phyloP scores from a whole-genome alignment of 2,797 vertebrate species.

The Australoheros facetus region DNA sequence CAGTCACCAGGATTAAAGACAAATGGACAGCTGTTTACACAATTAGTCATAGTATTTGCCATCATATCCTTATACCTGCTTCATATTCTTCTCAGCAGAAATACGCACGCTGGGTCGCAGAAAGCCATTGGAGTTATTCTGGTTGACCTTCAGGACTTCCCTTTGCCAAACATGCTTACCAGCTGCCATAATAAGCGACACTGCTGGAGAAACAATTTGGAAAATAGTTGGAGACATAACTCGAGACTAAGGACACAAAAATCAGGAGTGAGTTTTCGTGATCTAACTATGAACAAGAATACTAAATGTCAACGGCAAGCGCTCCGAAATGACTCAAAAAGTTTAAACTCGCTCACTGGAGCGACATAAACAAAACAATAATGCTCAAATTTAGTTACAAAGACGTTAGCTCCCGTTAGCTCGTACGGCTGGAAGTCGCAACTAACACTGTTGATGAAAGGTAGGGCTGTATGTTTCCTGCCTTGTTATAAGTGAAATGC shows the following conservation, averaged over 20 bases:
- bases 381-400: neutral
- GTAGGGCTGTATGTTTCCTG: neutral
- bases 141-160: conserved; percentile 60
- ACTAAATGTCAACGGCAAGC: neutral
- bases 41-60: neutral
- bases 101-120: conserved; percentile 58
- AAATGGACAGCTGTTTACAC: conserved; percentile 11
- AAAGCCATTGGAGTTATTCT: conserved; percentile 69
- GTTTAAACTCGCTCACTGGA: neutral
- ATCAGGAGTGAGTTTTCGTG: neutral
- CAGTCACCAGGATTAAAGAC: conserved; percentile 45
- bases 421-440: neutral
- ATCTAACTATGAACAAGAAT: neutral
- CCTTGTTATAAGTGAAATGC: neutral
- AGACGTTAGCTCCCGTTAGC: conserved; percentile 61
- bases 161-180: conserved; percentile 65
- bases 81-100: conserved; percentile 82
- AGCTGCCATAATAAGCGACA: conserved; percentile 72
- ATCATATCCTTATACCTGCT: conserved; percentile 73
- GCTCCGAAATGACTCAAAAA: neutral
- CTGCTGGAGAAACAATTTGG: conserved; percentile 57
- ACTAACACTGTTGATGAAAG: neutral
- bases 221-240: neutral
- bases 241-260: neutral
- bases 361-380: conserved; percentile 3